Evolutionary conservation across 2,888 invertebrate genomes (phyloP), one percentile per base, ranked within the genome.

Genomic region (Caenorhabditis imperialis): DNA sequence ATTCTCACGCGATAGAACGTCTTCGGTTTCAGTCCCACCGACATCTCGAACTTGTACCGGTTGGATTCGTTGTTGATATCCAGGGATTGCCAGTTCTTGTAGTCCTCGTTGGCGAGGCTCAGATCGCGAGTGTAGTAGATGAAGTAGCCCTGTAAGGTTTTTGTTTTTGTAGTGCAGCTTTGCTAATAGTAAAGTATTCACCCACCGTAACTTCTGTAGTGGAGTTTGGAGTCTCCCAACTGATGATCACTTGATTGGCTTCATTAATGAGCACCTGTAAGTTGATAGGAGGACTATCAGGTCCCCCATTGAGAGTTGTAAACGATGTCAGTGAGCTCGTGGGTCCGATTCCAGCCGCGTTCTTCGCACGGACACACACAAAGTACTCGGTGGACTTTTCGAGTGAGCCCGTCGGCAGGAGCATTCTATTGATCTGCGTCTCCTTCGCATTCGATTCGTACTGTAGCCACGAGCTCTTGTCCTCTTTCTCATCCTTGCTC

Each of bases 121-220:
- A 79, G 50, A 40, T 82, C 82, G 8, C 77, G 38, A 10, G 82
- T 82, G 57, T 76, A 77, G 60, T 77, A 80, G 42, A 82, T 69
- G 8, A 72, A 38, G 38, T 79, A 82, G 16, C 63, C 72, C 81
- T 81, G 53, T n/a, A 78, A 60, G 47, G 40, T 50, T 60, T 60
- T 30, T 33, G n/a, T n/a, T n/a, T n/a, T n/a, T n/a, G n/a, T n/a
- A n/a, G n/a, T n/a, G n/a, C n/a, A n/a, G n/a, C n/a, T n/a, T n/a
- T n/a, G n/a, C n/a, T n/a, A n/a, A n/a, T n/a, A n/a, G n/a, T 30
- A 6, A n/a, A 38, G 30, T 2, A 16, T 10, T 6, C 35, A 23
- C 72, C 30, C 37, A 80, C 80, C 44, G 72, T 71, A 44, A 81
- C 65, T 16, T 72, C 65, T 3, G 75, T 75, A 33, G 74, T 75